phyloP scores from a whole-genome alignment of 2,888 invertebrate genomes.

The Therioaphis trifolii region DNA sequence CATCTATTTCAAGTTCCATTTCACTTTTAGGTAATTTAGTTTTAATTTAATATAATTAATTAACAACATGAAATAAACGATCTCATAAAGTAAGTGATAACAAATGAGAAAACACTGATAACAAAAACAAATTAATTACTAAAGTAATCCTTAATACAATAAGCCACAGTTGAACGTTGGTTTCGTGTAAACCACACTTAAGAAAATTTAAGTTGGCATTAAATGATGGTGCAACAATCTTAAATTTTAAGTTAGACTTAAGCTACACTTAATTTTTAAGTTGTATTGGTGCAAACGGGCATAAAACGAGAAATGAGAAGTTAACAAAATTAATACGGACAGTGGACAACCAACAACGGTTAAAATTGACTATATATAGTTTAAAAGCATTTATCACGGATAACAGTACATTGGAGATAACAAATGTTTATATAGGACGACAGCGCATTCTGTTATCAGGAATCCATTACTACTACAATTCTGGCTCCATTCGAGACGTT shows the following conservation, averaged over 20 bases:
- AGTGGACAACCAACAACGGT: no score
- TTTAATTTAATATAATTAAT: background rate
- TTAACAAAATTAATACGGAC: no score
- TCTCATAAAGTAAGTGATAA: background rate
- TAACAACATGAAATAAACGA: background rate
- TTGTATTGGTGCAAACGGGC: background rate
- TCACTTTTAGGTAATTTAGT: no score
- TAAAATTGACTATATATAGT: no score
- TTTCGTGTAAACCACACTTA: background rate
- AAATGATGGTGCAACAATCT: conserved; percentile 11
- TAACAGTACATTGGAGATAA: no score
- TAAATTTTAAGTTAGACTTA: background rate
- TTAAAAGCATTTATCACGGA: no score
- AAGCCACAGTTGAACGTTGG: background rate
- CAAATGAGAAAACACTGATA: background rate
- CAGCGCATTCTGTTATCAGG: no score
- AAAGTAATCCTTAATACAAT: background rate
- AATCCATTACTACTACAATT: no score
- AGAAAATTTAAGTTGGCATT: background rate
- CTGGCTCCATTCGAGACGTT: no score
- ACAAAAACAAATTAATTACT: no score
- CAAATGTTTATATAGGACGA: no score
- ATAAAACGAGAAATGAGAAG: no score
- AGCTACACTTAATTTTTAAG: conserved; percentile 1
- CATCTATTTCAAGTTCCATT: background rate